Conservation (phyloP, 2,113 vertebrate genomes). For the Siniperca knerii region DNA sequence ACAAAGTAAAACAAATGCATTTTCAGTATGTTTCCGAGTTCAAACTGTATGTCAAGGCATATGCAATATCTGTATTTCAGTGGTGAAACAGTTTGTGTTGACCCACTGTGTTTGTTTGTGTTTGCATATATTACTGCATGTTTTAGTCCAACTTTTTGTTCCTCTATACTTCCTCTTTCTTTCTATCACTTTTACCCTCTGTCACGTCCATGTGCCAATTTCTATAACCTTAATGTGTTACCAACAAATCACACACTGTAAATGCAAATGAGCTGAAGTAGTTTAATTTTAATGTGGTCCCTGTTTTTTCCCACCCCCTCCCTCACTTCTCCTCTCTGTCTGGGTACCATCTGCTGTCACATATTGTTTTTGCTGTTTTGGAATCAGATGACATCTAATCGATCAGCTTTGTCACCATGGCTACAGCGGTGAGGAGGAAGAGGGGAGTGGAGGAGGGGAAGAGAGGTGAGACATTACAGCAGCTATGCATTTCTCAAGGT, state of each 20-base stretch:
- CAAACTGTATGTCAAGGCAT: not conserved
- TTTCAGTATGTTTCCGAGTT: not conserved
- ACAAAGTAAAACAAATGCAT: not conserved
- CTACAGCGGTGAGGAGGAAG: constrained; percentile 73
- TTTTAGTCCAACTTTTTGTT: not conserved
- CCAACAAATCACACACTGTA: constrained; percentile 16
- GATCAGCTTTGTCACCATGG: constrained; percentile 90
- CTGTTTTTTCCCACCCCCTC: not conserved
- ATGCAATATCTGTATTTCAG: not conserved
- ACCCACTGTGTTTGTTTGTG: not conserved
- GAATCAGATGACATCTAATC: constrained; percentile 94
- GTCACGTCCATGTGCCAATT: not conserved
- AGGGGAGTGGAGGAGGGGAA: not conserved
- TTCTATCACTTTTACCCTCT: constrained; percentile 15
- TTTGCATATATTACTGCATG: not conserved
- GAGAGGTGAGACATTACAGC: constrained; percentile 3
- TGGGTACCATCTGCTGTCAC: constrained; percentile 90
- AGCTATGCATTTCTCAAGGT: not conserved
- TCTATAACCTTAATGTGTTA: constrained; percentile 11
- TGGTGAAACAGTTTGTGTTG: not conserved
- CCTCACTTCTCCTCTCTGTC: constrained; percentile 85
- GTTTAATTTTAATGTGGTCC: constrained; percentile 15
- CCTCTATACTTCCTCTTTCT: not conserved
- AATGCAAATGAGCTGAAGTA: constrained; percentile 12
- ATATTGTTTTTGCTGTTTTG: constrained; percentile 87